Evolutionary conservation across 2,888 invertebrate species (phyloP), one percentile per base, ranked within the genome.

Genomic region (Xestia ashworthii): DNA sequence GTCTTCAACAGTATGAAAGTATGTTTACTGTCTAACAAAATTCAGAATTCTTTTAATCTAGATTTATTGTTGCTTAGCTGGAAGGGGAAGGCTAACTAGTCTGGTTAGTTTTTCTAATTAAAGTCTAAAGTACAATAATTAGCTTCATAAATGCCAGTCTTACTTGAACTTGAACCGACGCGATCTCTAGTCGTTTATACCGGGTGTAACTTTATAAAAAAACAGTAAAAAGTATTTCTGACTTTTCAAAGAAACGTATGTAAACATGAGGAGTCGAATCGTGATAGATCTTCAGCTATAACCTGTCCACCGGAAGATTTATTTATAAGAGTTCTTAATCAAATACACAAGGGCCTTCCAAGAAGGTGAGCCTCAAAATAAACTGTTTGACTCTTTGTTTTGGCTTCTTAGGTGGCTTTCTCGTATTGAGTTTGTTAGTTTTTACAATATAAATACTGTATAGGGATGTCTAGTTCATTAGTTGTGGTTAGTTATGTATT

Each of bases 271-370:
- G 72, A 86, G 78, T 68, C 53, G 71, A 78, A 78, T 82, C 70
- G 65, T 75, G 84, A 83, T 81, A 83, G 83, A 87, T 87, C 82
- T 81, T 77, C 67, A 85, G 87, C 88, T 87, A 88, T 87, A 87
- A 89, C 89, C 83, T 90, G 90, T 90, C 90, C 53, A 76, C 74
- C 80, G 76, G 78, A 87, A 90, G 91, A 92, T 93, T 93, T 93
- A 93, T 94, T 93, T 94, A 91, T 92, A 92, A 93, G 91, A 92
- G 93, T 94, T 93, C 93, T 93, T 93, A 93, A 95, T 95, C 93
- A 95, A 94, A 94, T 90, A 92, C 85, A 91, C 91, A 91, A 91
- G 90, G 89, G 92, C 89, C 88, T 95, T 95, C 94, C 89, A 55
- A 93, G 95, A 95, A 95, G 90, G 89, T 89, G 88, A 83, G 83